These are phyloP conservation scores for Lasioglossum oenotherae DNA, from an alignment of 2,888 invertebrate genomes.

Conservation along the genomic window DNA sequence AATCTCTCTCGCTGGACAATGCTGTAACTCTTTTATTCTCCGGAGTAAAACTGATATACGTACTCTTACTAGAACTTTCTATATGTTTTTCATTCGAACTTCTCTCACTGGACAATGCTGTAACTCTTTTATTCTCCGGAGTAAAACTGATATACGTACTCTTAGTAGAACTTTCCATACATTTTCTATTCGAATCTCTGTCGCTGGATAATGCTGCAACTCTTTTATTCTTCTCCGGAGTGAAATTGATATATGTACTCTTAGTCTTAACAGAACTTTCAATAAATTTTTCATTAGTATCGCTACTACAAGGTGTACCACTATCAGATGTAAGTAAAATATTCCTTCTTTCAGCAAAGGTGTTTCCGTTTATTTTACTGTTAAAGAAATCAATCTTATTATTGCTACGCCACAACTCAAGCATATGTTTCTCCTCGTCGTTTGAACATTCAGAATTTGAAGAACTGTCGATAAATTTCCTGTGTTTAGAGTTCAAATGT, in stretches of 20 bases:
- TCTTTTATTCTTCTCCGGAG: slow-evolving; percentile 6
- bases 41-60: slow-evolving; percentile 47
- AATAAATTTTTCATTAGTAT: neutral
- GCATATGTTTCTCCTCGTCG: slow-evolving; percentile 8
- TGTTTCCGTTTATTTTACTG: slow-evolving; percentile 10
- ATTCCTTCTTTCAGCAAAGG: slow-evolving; percentile 28
- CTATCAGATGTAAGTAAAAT: slow-evolving; percentile 68
- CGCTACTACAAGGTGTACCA: slow-evolving; percentile 51
- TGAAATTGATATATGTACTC: slow-evolving; percentile 51
- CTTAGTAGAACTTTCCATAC: slow-evolving; percentile 39
- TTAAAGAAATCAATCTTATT: slow-evolving; percentile 8
- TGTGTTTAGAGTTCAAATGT: neutral
- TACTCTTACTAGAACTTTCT: slow-evolving; percentile 46
- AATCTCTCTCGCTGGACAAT: slow-evolving; percentile 36
- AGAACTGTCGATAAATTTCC: slow-evolving; percentile 58
- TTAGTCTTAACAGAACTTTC: slow-evolving; percentile 38
- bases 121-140: neutral
- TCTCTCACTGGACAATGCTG: slow-evolving; percentile 28
- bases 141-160: slow-evolving; percentile 53
- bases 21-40: slow-evolving; percentile 1
- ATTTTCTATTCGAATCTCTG: slow-evolving; percentile 16
- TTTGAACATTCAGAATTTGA: slow-evolving; percentile 56
- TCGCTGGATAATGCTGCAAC: slow-evolving; percentile 20
- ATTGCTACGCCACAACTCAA: slow-evolving; percentile 12
- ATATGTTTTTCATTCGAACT: neutral